Evolutionary conservation across 2,113 vertebrate genomes (phyloP).

Genomic region (Sporophila hypoxantha): DNA sequence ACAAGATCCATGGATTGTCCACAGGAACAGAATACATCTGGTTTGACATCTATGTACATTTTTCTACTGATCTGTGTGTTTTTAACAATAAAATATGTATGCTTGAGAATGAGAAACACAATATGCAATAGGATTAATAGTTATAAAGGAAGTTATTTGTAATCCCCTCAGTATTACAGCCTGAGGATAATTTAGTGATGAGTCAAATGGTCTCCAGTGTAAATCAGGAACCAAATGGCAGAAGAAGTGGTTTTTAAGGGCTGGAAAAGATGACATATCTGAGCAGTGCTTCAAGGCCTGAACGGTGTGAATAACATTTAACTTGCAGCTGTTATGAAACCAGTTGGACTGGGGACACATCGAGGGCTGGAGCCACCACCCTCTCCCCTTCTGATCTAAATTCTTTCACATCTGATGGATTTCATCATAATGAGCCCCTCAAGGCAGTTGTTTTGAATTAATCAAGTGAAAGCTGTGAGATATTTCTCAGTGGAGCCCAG

Average conservation of each 20-base stretch:
- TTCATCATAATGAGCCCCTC: not conserved
- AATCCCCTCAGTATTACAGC: not conserved
- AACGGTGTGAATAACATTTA: not conserved
- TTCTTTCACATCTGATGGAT: constrained; percentile 15
- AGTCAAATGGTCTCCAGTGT: not conserved
- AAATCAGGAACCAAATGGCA: constrained; percentile 15
- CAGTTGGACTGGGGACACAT: not conserved
- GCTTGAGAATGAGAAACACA: not conserved
- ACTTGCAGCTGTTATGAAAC: constrained; percentile 15
- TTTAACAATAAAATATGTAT: not conserved
- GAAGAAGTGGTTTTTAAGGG: not conserved
- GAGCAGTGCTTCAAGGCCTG: not conserved
- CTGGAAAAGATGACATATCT: constrained; percentile 46
- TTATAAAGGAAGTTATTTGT: not conserved
- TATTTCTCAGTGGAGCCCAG: not conserved
- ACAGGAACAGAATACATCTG: not conserved
- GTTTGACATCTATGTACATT: not conserved
- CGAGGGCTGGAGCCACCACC: not conserved
- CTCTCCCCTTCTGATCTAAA: constrained; percentile 10
- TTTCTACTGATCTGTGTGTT: not conserved
- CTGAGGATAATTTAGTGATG: constrained; percentile 11
- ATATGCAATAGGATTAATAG: not conserved
- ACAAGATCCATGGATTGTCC: not conserved
- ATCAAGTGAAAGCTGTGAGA: not conserved
- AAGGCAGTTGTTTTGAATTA: not conserved